phyloP scores from a whole-genome alignment of 2,888 invertebrate genomes.

The Corythucha ciliata region DNA sequence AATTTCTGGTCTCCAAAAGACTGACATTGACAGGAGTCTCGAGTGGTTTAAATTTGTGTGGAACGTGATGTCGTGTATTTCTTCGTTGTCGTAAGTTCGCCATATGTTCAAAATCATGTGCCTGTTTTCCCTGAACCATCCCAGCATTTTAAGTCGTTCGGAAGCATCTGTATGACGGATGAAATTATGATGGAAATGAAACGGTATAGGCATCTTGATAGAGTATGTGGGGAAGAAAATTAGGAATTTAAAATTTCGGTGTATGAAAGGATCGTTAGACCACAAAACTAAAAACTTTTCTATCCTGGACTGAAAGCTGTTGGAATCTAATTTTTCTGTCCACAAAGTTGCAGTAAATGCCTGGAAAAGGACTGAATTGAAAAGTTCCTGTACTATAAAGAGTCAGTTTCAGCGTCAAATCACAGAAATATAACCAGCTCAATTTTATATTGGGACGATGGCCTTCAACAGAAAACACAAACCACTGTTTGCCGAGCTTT shows the following conservation, averaged over 20 bases:
- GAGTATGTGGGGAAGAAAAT: too few species aligned
- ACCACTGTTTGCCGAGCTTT: too few species aligned
- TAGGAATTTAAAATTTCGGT: slow-evolving; percentile 5
- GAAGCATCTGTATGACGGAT: slow-evolving; percentile 46
- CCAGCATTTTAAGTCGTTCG: slow-evolving; percentile 61
- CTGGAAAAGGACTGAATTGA: too few species aligned
- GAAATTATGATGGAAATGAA: background rate
- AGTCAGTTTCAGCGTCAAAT: too few species aligned
- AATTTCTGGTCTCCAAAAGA: slow-evolving; percentile 70
- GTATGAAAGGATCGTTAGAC: slow-evolving; percentile 4
- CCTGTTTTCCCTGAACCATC: slow-evolving; percentile 65
- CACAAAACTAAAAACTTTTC: too few species aligned
- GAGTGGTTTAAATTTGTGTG: slow-evolving; percentile 77
- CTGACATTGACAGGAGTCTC: slow-evolving; percentile 64
- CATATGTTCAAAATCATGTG: slow-evolving; percentile 67
- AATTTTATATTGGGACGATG: too few species aligned
- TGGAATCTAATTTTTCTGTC: background rate
- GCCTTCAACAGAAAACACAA: too few species aligned
- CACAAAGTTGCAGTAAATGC: too few species aligned
- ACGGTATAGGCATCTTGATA: too few species aligned
- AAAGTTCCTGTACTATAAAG: too few species aligned
- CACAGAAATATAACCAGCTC: too few species aligned
- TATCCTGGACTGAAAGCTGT: too few species aligned
- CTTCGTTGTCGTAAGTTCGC: slow-evolving; percentile 72
- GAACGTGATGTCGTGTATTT: slow-evolving; percentile 65